Base-by-base conservation (phyloP, 2,888 invertebrate species). In the Hypselothyrea guttata region DNA sequence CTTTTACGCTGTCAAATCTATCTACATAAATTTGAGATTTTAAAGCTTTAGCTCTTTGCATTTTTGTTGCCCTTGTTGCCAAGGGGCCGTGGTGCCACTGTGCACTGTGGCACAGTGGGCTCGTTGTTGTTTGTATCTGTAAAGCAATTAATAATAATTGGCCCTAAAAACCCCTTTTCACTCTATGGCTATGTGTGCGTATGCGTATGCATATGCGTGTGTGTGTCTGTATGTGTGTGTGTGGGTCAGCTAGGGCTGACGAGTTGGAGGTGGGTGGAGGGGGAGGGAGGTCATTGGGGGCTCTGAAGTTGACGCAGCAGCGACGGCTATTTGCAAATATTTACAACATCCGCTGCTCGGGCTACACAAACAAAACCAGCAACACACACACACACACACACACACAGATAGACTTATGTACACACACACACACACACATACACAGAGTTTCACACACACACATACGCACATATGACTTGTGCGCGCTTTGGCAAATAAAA, bases 91-190 rank as follows among this genome's bases (percentile, higher is more conserved):
- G n/a, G 28, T 7, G 11, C 3, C 27, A 18, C 22, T 22, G 22
- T 22, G 16, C 22, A 11, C 27, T 46, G 45, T 45, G 51, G 40
- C 44, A 54, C 54, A 57, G 68, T 48, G 56, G 60, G 55, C 55
- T 40, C 28, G 54, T 56, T 63, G 71, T 73, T 65, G 65, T 73
- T 65, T 71, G 73, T 84, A 87, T 86, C 84, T 85, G 76, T 82
- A 79, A 78, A 75, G 86, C 85, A 86, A 86, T 87, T 87, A 87
- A 87, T 87, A 87, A 86, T 87, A 87, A 87, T 87, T 87, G 86
- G 72, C 75, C 73, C 62, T 78, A 79, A 73, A 81, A 75, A 66
- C 74, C 66, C 70, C 66, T 84, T 77, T 71, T 68, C 58, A 57
- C 55, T 61, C 61, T 30, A 40, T 57, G 63, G 47, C 52, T 46